These are phyloP conservation scores for Cepaea nemoralis DNA, from an alignment of 1,140 invertebrate genomes.

Conservation along the genomic window DNA sequence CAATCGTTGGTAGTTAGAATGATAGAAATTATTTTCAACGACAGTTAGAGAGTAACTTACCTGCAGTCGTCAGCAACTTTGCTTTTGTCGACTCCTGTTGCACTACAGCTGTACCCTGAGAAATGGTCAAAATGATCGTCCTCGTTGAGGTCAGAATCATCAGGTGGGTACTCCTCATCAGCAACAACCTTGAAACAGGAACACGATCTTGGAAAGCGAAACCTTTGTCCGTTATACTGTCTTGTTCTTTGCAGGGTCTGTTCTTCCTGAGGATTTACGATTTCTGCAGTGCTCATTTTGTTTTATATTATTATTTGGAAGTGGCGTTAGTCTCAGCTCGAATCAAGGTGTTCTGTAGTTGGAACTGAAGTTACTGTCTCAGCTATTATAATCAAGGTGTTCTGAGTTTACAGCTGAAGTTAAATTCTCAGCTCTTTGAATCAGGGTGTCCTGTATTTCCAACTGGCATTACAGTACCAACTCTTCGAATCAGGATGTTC, in stretches of 20 bases:
- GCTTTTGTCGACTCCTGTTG: background rate
- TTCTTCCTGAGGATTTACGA: background rate
- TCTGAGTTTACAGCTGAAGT: too few species aligned
- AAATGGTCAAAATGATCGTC: background rate
- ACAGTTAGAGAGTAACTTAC: too few species aligned
- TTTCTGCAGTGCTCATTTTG: background rate
- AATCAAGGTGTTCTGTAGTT: too few species aligned
- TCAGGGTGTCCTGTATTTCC: background rate
- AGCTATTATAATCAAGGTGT: too few species aligned
- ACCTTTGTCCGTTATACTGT: background rate
- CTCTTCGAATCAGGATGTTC: background rate
- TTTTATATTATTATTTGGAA: too few species aligned
- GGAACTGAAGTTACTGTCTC: too few species aligned
- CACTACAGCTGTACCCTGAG: background rate
- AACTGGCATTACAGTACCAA: background rate
- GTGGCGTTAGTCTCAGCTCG: too few species aligned
- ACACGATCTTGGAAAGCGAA: background rate
- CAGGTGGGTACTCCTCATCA: background rate
- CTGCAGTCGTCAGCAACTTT: slow-evolving; percentile 1
- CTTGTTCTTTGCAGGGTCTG: background rate
- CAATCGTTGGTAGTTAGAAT: too few species aligned
- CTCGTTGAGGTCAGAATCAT: background rate
- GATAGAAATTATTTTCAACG: too few species aligned
- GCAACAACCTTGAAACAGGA: background rate
- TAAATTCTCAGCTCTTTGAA: too few species aligned